Evolutionary conservation across 2,113 vertebrate species (phyloP), one percentile per base, ranked within the genome.

Genomic region (Neoarius graeffei): DNA sequence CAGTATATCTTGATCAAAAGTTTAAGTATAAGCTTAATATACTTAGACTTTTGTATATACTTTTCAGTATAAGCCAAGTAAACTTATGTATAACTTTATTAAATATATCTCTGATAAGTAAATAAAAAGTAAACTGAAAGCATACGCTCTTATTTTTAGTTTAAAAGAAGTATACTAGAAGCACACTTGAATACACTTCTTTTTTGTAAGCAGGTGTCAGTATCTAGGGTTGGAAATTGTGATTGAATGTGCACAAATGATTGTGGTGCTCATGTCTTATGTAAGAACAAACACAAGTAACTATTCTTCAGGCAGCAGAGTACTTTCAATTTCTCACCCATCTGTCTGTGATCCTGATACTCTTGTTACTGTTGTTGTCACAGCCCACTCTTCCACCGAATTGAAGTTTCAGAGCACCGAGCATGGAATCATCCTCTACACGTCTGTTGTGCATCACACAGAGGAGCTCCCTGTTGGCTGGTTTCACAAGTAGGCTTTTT

Each of bases 341-440:
- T 60, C 30, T 23, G 19, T 56, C 3, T 80, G 84, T 71, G 19
- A 74, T 76, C 10, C 66, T 76, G 27, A 88, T 81, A 56, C 59
- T 13, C 64, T 50, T 30, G 35, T 42, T 42, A 42, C 35, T 42
- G 35, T 60, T 85, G n/a, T 91, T 87, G 90, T 93, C 86, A 77
- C 92, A 99, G 98, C 98, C 87, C 93, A 96, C 93, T 98, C 98
- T 84, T 97, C 98, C 7, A 95, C 96, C 81, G 94, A 96, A 86
- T 92, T 99, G 93, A 94, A 97, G 92, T 95, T 99, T 89, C 90
- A 95, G 92, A 99, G 98, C 91, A 99, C 97, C 14, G 98, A 97
- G 52, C 96, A 99, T 87, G 98, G 98, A 89, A 98, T 99, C 92
- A 95, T 97, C 84, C 94, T 99, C 73, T 97, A 96, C 91, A 97